A percentile compares a stretch with the other conserved stretches of the same genome.
Evolutionary conservation across 2,797 vertebrate genomes (phyloP).

Genomic region (Sebastes taczanowskii): DNA sequence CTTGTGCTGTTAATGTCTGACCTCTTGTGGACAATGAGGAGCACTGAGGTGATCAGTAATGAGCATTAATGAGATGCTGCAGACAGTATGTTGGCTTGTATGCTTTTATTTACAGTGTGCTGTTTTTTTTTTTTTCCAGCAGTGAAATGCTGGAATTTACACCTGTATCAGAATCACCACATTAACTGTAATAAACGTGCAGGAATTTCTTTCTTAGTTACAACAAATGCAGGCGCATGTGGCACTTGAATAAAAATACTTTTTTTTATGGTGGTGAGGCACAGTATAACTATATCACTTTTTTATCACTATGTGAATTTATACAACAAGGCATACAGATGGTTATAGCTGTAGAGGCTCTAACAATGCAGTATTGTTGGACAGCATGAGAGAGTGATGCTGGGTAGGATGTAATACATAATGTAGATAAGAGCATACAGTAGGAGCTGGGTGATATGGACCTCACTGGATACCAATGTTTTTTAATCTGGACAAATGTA

Average conservation of each 20-base stretch:
- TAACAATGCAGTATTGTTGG: neutral
- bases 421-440: neutral
- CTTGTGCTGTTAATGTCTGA: conserved; percentile 79
- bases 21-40: conserved; percentile 80
- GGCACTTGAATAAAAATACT: too few species aligned
- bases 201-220: neutral
- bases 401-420: neutral
- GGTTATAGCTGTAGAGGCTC: neutral
- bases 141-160: neutral
- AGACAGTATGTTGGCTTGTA: neutral
- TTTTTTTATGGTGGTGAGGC: neutral
- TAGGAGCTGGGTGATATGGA: neutral
- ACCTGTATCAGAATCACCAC: neutral
- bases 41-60: conserved; percentile 72
- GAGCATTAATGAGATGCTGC: conserved; percentile 48
- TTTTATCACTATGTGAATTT: neutral
- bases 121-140: neutral
- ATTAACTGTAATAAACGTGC: neutral
- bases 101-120: neutral
- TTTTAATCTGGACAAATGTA: neutral
- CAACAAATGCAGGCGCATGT: neutral
- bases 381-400: neutral
- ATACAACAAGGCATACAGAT: neutral
- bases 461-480: neutral
- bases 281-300: neutral